Base-by-base conservation (phyloP, 2,113 vertebrate species). In the Misgurnus anguillicaudatus region DNA sequence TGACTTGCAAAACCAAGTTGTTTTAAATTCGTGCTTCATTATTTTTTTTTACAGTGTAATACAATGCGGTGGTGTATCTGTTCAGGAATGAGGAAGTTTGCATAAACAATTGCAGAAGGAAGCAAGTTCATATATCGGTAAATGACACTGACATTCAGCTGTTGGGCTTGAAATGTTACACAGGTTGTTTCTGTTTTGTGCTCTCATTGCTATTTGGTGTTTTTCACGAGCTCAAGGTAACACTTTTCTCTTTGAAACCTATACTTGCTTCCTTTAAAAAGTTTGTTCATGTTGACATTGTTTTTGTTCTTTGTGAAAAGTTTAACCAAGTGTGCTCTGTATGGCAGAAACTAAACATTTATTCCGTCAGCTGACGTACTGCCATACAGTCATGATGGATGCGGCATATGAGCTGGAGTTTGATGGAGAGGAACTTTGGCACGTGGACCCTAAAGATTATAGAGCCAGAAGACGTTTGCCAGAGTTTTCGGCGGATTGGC, bases 181-280 rank as follows among this genome's bases (percentile, higher is more conserved):
- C 11, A 3, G 19, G 48, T 4, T n/a, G 9, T 19, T 38, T 55
- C 53, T 72, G 1, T 24, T 14, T 5, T 5, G 1, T n/a, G 14
- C n/a, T 4, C 41, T 60, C 13, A 2, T 2, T 1, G 8, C 9
- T 48, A 17, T 9, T 0, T 10, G 21, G 21, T 9, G 38, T 6
- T 73, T 73, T 8, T 58, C 38, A 5, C 3, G 55, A 73, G 38
- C n/a, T 60, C 55, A 73, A 60, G 70, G 70, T 73, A 72, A 72
- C 17, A 19, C 21, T 24, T 58, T 72, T 24, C 41, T 21, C 1
- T 39, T 72, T 57, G 4, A 13, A 36, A 36, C 7, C 60, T 62
- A 19, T 45, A 19, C 3, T 4, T 24, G 39, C 21, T 21, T 21
- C 5, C 4, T 21, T 24, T 14, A 19, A 7, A 51, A 45, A 68